Conservation (phyloP, 2,797 vertebrate genomes). For the Leuciscus waleckii region DNA sequence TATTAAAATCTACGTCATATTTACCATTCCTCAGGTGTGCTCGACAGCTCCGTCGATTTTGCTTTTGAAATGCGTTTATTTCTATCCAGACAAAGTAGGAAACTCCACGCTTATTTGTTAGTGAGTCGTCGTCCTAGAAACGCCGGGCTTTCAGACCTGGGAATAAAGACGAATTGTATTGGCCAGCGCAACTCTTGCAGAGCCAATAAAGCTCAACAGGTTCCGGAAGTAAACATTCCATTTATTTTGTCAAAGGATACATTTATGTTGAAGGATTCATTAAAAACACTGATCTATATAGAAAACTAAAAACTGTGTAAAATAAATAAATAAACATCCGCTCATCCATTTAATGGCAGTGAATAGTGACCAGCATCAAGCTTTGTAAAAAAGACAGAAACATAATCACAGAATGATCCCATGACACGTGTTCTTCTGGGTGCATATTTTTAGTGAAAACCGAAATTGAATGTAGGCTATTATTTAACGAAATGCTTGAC, state of each 20-base stretch:
- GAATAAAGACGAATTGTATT: constrained; percentile 32
- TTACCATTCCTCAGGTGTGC: constrained; percentile 22
- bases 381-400: no score
- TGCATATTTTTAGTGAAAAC: no score
- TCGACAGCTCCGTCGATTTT: neutral
- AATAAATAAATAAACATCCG: no score
- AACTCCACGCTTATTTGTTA: constrained; percentile 24
- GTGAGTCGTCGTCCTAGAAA: constrained; percentile 44
- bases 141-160: neutral
- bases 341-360: no score
- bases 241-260: neutral
- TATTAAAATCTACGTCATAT: neutral
- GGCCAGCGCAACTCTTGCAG: constrained; percentile 7
- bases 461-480: no score
- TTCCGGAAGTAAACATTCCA: neutral
- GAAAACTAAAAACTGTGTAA: no score
- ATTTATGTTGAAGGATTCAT: neutral
- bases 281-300: no score
- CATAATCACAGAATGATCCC: no score
- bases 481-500: no score
- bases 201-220: neutral
- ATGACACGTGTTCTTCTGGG: no score
- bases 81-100: neutral
- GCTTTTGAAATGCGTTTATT: neutral
- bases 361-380: no score